Conservation (phyloP, 2,888 invertebrate species). For the Emesis furor region DNA sequence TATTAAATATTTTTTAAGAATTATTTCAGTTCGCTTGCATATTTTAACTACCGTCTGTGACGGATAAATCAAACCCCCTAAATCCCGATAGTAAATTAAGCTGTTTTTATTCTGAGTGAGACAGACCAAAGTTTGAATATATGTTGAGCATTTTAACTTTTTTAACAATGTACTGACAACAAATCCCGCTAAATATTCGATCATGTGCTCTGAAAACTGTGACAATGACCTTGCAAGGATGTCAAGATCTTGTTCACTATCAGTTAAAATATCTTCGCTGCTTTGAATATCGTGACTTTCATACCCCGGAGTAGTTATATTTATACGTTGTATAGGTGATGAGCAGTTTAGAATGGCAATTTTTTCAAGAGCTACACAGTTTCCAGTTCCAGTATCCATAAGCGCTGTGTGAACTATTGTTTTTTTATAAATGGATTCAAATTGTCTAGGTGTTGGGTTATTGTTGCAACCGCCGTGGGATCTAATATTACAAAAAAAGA, state of each 20-base stretch:
- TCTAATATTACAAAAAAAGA: slow-evolving; percentile 32
- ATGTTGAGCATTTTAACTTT: slow-evolving; percentile 15
- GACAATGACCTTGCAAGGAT: slow-evolving; percentile 13
- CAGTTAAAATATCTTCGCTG: slow-evolving; percentile 7
- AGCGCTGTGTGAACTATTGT: slow-evolving; percentile 1
- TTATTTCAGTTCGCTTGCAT: slow-evolving; percentile 1
- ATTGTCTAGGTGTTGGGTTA: slow-evolving; percentile 36
- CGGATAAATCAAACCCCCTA: not conserved
- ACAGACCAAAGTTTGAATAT: slow-evolving; percentile 21
- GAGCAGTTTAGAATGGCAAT: slow-evolving; percentile 30
- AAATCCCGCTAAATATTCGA: slow-evolving; percentile 32
- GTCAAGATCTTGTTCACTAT: slow-evolving; percentile 10
- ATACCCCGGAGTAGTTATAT: slow-evolving; percentile 19
- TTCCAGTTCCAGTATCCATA: slow-evolving; percentile 12
- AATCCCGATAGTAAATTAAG: slow-evolving; percentile 4
- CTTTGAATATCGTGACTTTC: not conserved
- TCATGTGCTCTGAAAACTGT: slow-evolving; percentile 25
- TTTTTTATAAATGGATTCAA: slow-evolving; percentile 33
- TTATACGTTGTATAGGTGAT: slow-evolving; percentile 30
- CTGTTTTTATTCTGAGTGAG: not conserved
- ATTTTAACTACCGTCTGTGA: slow-evolving; percentile 6
- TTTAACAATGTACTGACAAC: slow-evolving; percentile 24
- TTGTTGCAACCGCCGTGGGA: slow-evolving; percentile 31
- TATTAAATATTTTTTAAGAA: not conserved
- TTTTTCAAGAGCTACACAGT: slow-evolving; percentile 24